Conservation (phyloP, 2,888 invertebrate genomes). For the Cephus pulcher region DNA sequence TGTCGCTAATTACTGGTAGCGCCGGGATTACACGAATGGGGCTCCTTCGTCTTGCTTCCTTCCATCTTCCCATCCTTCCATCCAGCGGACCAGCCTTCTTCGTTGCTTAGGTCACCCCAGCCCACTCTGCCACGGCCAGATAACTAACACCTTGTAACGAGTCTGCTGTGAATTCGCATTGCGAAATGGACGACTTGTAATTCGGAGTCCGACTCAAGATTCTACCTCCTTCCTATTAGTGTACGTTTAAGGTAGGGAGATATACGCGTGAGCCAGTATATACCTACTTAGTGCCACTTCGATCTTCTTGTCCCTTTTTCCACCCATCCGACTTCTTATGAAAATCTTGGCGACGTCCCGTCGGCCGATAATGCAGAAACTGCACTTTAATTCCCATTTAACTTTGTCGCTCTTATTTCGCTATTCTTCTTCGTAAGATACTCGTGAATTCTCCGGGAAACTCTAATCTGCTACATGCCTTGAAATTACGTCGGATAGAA, state of each 20-base stretch:
- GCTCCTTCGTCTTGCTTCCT: constrained; percentile 33
- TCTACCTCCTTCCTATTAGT: constrained; percentile 17
- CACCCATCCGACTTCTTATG: neutral
- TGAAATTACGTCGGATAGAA: neutral
- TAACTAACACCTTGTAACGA: constrained; percentile 46
- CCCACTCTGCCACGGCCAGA: constrained; percentile 29
- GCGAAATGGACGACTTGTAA: constrained; percentile 22
- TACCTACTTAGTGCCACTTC: neutral
- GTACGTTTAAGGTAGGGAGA: neutral
- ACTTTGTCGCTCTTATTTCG: neutral
- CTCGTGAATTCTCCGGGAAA: neutral
- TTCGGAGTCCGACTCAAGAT: constrained; percentile 25
- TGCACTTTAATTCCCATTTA: neutral
- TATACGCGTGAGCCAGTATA: neutral
- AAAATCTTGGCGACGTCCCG: neutral
- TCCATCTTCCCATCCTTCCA: constrained; percentile 14
- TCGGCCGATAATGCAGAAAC: neutral
- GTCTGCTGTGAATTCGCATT: constrained; percentile 23
- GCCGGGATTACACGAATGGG: constrained; percentile 53
- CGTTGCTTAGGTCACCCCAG: constrained; percentile 14
- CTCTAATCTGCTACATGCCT: neutral
- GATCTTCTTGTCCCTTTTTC: neutral
- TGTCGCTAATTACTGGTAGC: constrained; percentile 61
- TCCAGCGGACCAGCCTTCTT: constrained; percentile 8
- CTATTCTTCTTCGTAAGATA: neutral